Evolutionary conservation across 2,113 vertebrate genomes (phyloP).

Genomic region (Boulengeromyrus knoepffleri): DNA sequence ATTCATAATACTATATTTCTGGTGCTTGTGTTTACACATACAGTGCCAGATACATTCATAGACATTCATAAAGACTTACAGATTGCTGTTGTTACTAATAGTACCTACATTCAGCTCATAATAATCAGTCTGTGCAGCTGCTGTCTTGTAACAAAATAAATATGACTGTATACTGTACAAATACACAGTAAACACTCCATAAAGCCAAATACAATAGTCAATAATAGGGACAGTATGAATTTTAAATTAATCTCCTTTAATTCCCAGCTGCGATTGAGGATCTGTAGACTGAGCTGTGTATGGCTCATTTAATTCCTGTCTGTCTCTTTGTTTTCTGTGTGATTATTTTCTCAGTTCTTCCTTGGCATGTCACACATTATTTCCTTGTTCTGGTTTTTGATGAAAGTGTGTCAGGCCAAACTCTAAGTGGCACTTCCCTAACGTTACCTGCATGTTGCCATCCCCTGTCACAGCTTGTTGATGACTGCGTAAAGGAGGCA

Average conservation of each 20-base stretch:
- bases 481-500: slow-evolving; percentile 47
- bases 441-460: neutral
- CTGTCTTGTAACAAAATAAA: neutral
- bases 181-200: neutral
- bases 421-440: neutral
- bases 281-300: neutral
- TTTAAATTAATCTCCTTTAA: neutral
- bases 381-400: neutral
- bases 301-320: neutral
- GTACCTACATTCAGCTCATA: neutral
- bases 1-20: neutral
- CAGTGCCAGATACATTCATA: neutral
- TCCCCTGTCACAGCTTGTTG: slow-evolving; percentile 54
- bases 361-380: neutral
- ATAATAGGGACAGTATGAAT: neutral
- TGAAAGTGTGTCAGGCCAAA: neutral
- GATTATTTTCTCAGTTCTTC: neutral
- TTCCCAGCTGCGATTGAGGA: neutral
- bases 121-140: neutral
- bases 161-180: neutral
- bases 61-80: neutral
- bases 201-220: neutral
- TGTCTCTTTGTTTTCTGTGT: neutral
- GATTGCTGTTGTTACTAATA: neutral
- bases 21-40: neutral